Evolutionary conservation across 2,113 vertebrate species (phyloP).

Genomic region (Promerops cafer): DNA sequence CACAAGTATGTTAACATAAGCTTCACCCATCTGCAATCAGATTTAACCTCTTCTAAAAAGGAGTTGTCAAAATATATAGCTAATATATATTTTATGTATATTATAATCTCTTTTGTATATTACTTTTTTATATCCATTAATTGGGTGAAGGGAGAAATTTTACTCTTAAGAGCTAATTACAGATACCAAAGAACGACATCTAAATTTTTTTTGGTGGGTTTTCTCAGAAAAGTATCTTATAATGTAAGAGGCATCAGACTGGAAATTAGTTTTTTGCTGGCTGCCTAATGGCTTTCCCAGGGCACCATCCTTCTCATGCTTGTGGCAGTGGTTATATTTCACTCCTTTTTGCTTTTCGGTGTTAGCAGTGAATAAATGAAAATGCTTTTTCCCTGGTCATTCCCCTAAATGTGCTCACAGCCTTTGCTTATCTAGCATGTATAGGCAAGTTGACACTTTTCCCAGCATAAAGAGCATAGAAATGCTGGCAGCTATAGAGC

Average conservation of each 20-base stretch:
- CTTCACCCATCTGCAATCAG: background rate
- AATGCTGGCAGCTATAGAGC: background rate
- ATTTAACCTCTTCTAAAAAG: background rate
- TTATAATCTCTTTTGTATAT: background rate
- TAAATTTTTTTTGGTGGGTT: background rate
- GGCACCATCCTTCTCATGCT: background rate
- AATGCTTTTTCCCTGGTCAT: background rate
- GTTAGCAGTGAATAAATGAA: background rate
- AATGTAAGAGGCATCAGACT: background rate
- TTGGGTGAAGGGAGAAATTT: background rate
- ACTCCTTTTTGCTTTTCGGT: background rate
- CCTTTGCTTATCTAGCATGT: background rate
- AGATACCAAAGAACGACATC: background rate
- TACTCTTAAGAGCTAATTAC: background rate
- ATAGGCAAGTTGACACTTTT: background rate
- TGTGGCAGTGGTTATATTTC: background rate
- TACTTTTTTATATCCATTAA: background rate
- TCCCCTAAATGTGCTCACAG: background rate
- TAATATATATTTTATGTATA: background rate
- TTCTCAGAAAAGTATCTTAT: background rate
- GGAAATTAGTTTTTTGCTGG: background rate
- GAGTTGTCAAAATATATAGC: background rate
- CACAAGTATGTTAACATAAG: background rate
- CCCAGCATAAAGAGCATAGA: background rate
- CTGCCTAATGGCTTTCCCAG: background rate